Conservation (phyloP, 2,797 vertebrate genomes). For the Gorsachius magnificus region DNA sequence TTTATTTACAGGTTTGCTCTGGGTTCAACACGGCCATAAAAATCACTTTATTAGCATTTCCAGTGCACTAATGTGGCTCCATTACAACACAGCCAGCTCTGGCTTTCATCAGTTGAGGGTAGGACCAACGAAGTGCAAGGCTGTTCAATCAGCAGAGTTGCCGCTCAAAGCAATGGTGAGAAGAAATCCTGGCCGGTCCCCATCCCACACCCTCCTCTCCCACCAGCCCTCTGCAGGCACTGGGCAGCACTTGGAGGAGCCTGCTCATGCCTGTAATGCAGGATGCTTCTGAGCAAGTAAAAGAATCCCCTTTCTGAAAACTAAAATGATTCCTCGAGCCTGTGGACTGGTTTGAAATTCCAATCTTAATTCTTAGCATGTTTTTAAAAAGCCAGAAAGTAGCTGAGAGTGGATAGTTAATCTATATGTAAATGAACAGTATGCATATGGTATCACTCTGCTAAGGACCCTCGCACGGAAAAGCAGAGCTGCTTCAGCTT, state of each 20-base stretch:
- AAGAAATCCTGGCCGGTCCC: not conserved
- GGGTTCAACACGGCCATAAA: not conserved
- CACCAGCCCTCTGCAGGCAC: not conserved
- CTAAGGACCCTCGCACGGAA: not conserved
- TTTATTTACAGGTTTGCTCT: not conserved
- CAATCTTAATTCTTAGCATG: not conserved
- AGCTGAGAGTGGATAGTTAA: not conserved
- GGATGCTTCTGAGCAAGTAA: not conserved
- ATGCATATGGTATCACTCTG: not conserved
- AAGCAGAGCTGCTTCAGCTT: slow-evolving; percentile 27
- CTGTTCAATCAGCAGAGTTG: not conserved
- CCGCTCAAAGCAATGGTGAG: not conserved
- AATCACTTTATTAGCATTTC: not conserved
- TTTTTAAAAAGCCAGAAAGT: not conserved
- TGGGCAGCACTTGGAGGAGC: not conserved
- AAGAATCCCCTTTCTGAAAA: not conserved
- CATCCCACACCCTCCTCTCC: not conserved
- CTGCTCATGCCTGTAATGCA: not conserved
- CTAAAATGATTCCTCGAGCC: not conserved
- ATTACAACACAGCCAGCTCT: not conserved
- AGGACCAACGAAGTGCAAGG: not conserved
- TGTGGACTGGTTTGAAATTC: not conserved
- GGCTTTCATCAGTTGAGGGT: not conserved
- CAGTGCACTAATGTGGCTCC: not conserved
- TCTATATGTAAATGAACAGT: not conserved